Base-by-base conservation (phyloP, 2,113 vertebrate genomes). In the Morone chrysops region DNA sequence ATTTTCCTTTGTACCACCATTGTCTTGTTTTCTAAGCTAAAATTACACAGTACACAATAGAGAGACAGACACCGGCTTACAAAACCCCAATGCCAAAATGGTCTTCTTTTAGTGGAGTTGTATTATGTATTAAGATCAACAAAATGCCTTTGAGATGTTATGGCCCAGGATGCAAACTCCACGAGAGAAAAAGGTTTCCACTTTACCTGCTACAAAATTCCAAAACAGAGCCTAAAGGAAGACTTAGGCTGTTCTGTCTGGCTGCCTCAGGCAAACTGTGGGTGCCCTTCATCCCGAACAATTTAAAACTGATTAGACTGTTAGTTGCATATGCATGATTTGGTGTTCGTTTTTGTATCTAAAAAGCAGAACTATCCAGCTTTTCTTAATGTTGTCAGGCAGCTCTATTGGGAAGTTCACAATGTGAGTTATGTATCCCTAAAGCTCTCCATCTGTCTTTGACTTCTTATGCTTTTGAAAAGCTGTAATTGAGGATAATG, bases 271-370 rank as follows among this genome's bases (percentile, higher is more conserved):
- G 68, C 72, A 70, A 73, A 70, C 43, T 61, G 68, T 70, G 50
- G 56, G 38, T 57, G 59, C 70, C 60, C 60, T 81, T 81, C 84
- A 81, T 67, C 81, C 67, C 48, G 66, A 78, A 87, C 66, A 72
- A 6, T 71, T 75, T 68, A 61, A 5, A 86, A 51, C 73, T 48
- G 67, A 56, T 78, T 70, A 57, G 31, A 22, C 51, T 17, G 31
- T 31, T 60, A 73, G 69, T 18, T 75, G 59, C 77, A 78, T 57
- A 63, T 63, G 31, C 17, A 75, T 65, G 70, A 68, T 56, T 75
- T 70, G 53, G 13, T 60, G 48, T 80, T 61, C 77, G 22, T 47
- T 66, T 80, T n/a, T 65, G 53, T 56, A 11, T 25, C 66, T 66
- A 18, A 81, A 61, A 67, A 80, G 60, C 17, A 71, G 53, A 75